A percentile compares a stretch with the other conserved stretches of the same genome.
Conservation (phyloP, 1,140 invertebrate species). For the Rhopalosiphum maidis region DNA sequence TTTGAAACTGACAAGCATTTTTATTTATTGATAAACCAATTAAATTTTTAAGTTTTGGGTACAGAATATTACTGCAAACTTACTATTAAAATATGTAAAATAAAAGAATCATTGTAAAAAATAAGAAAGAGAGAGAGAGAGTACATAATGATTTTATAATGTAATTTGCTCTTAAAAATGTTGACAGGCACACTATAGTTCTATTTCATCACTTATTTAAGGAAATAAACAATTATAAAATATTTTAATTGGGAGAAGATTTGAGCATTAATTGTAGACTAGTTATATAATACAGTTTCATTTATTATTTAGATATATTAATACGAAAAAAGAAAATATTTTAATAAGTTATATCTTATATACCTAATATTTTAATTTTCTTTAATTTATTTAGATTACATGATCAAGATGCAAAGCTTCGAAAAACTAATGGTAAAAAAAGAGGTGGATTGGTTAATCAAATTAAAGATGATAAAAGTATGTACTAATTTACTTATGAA, state of each 20-base stretch:
- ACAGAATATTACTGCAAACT: neutral
- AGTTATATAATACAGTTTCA: neutral
- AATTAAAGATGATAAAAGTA: slow-evolving; percentile 34
- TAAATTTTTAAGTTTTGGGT: neutral
- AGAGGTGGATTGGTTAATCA: neutral
- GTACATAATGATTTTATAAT: no score
- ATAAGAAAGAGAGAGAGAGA: no score
- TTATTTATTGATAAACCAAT: neutral
- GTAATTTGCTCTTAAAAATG: no score
- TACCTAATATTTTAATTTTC: neutral
- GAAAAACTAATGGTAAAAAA: slow-evolving; percentile 53
- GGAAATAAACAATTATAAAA: neutral
- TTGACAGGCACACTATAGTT: no score
- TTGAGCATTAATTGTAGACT: neutral
- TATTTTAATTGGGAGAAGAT: neutral
- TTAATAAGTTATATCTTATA: neutral
- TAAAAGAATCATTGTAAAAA: neutral
- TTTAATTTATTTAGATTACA: slow-evolving; percentile 31
- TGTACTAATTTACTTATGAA: neutral
- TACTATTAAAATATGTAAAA: neutral
- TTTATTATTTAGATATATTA: neutral
- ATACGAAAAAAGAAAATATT: neutral
- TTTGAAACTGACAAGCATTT: neutral
- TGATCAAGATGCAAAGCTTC: slow-evolving; percentile 46
- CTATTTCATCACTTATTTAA: neutral